Conservation (phyloP, 2,888 invertebrate species). For the Serrognathus titanus region DNA sequence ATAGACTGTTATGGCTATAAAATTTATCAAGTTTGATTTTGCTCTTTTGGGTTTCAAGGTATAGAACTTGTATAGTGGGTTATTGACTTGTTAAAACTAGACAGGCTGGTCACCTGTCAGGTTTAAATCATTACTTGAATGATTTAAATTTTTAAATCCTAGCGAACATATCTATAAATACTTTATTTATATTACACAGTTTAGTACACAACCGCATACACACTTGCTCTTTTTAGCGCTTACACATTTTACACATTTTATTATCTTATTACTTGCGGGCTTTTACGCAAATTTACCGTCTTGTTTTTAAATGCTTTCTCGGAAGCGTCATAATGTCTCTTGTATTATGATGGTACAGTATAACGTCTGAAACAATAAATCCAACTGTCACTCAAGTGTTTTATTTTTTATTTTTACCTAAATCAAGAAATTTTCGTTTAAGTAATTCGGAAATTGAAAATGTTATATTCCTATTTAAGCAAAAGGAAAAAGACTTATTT, state of each 20-base stretch:
- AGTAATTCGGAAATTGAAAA: no score
- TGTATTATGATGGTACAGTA: no score
- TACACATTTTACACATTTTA: conserved; percentile 20
- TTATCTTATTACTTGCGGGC: conserved; percentile 12
- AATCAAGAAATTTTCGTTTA: no score
- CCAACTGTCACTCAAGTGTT: no score
- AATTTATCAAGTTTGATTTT: conserved; percentile 16
- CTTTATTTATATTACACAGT: conserved; percentile 1
- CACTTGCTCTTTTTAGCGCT: conserved; percentile 8
- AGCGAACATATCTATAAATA: conserved; percentile 16
- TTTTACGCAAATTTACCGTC: conserved; percentile 16
- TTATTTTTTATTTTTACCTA: no score
- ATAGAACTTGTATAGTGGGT: conserved; percentile 28
- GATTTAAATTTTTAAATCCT: conserved; percentile 19
- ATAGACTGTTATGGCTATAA: conserved; percentile 4
- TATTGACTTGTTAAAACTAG: conserved; percentile 32
- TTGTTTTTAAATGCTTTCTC: background rate
- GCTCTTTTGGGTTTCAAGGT: conserved; percentile 17
- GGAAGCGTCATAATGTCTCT: no score
- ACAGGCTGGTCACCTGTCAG: conserved; percentile 38
- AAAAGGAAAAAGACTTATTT: no score
- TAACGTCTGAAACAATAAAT: no score
- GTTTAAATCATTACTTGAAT: conserved; percentile 21
- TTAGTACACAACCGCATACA: conserved; percentile 9
- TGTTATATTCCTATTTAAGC: no score